Evolutionary conservation across 2,888 invertebrate species (phyloP).

Genomic region (Glyphotaelius pellucidus): DNA sequence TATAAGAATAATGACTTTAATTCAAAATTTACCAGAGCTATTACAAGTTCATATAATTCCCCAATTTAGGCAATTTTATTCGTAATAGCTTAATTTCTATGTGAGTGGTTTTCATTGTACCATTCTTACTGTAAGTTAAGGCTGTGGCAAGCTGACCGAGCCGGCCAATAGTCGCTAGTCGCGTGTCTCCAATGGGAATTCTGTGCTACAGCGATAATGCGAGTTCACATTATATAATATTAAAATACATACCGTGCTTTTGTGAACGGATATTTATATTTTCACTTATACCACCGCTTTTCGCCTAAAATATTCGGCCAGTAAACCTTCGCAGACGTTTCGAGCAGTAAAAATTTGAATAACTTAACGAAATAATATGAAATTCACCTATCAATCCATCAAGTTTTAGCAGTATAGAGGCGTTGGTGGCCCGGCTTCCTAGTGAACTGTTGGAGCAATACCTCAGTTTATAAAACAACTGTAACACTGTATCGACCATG

Average conservation of each 20-base stretch:
- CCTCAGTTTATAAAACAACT: background rate
- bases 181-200: conserved; percentile 38
- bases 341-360: background rate
- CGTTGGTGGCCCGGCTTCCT: background rate
- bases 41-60: conserved; percentile 40
- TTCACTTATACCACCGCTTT: conserved; percentile 39
- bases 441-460: background rate
- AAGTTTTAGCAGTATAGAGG: background rate
- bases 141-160: background rate
- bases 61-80: conserved; percentile 45
- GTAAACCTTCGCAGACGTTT: background rate
- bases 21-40: conserved; percentile 31
- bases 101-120: conserved; percentile 44
- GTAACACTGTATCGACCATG: background rate
- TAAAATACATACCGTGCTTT: conserved; percentile 25
- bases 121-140: conserved; percentile 17
- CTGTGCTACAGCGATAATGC: conserved; percentile 29
- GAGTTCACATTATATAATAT: conserved; percentile 39
- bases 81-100: conserved; percentile 41
- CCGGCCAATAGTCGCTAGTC: background rate
- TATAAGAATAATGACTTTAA: conserved; percentile 40
- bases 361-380: background rate
- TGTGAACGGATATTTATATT: conserved; percentile 43
- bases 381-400: conserved; percentile 2
- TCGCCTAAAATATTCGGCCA: conserved; percentile 22